Base-by-base conservation (phyloP, 2,888 invertebrate species). In the Dasysyrphus albostriatus region DNA sequence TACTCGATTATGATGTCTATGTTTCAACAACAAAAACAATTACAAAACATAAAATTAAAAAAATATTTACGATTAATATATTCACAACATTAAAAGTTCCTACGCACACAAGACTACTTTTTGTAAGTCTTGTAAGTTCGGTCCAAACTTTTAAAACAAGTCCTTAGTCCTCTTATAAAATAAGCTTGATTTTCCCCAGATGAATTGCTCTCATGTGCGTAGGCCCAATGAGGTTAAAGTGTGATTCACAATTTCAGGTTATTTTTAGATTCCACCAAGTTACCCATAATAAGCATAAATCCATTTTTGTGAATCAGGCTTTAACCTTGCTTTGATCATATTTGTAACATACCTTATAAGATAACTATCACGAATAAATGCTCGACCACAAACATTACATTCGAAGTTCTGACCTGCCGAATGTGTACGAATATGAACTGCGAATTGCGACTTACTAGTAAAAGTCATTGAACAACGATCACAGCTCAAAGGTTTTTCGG, bases 341-440 rank as follows among this genome's bases (percentile, higher is more conserved):
- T 24, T 14, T 19, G 7, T n/a, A 8, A 75, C 19, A 56, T 91
- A 94, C 93, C 96, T 93, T 91, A 96, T 96, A 88, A 96, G 94
- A 93, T 96, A 96, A 91, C 96, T 96, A 93, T 96, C 96, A 89
- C 96, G 94, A 84, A 95, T 95, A 91, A 96, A 96, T 67, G 95
- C 95, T 81, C 95, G 94, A 3, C 96, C 95, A 91, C 96, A 96
- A 42, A 96, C 94, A 90, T 95, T 95, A 92, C 96, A 96, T 92
- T 96, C 95, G 93, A 95, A 96, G 91, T 95, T 95, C 81, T 95
- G 95, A 83, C 94, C 95, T 83, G 95, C 94, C 16, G 95, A 94
- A 93, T 96, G 96, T 87, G 95, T 95, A 93, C 96, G 95, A 92
- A 96, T 95, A 93, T 96, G 96, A 87, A 95, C 94, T 88, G 96